phyloP scores from a whole-genome alignment of 2,113 vertebrate species.

The Glaucidium brasilianum region DNA sequence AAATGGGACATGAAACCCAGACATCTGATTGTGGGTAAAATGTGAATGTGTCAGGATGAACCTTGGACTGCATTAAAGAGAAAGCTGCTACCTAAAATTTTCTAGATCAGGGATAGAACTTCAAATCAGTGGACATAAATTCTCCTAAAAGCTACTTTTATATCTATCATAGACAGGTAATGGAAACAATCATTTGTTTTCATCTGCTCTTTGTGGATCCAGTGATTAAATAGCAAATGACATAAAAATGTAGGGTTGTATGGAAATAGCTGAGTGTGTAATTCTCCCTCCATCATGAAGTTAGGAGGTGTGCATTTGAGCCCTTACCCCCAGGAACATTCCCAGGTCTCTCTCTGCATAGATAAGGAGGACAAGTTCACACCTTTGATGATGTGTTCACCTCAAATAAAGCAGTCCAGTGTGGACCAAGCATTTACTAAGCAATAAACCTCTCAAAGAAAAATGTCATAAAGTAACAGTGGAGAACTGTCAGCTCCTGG shows the following conservation, averaged over 20 bases:
- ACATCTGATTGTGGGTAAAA: neutral
- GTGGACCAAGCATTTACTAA: neutral
- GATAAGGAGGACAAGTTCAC: accelerated
- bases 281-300: neutral
- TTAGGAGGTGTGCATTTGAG: neutral
- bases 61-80: neutral
- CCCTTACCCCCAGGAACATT: neutral
- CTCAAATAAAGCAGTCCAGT: neutral
- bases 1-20: neutral
- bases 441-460: neutral
- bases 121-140: neutral
- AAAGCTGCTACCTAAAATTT: neutral
- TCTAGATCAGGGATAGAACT: neutral
- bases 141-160: neutral
- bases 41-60: neutral
- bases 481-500: neutral
- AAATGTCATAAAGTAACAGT: neutral
- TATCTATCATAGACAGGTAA: neutral
- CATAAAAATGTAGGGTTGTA: neutral
- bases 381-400: neutral
- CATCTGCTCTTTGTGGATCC: neutral
- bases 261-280: neutral
- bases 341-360: neutral
- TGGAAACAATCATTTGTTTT: neutral
- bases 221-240: neutral